These are phyloP conservation scores for Poeciliopsis presidionis DNA, from an alignment of 2,797 vertebrate genomes.

Conservation along the genomic window DNA sequence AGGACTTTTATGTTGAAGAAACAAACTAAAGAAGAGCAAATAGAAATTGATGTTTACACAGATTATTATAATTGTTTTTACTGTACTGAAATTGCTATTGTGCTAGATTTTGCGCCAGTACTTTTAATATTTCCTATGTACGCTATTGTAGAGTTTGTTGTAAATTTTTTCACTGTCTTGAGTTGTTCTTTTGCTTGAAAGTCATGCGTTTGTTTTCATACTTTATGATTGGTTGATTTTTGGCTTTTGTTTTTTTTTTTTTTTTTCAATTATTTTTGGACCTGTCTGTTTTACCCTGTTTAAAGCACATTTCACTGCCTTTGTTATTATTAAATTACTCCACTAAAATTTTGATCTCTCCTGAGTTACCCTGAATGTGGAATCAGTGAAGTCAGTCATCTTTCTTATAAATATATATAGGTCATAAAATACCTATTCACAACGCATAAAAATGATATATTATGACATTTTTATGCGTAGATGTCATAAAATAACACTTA, in stretches of 20 bases:
- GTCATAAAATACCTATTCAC: background rate
- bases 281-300: background rate
- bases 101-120: background rate
- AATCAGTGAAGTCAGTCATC: background rate
- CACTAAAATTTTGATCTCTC: background rate
- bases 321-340: background rate
- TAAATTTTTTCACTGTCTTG: background rate
- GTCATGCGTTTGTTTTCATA: background rate
- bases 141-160: background rate
- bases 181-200: background rate
- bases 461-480: too few species aligned
- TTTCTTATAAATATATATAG: background rate
- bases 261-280: background rate
- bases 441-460: too few species aligned
- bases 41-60: background rate
- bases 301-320: background rate
- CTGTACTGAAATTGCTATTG: background rate
- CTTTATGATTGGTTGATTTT: background rate
- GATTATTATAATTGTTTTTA: background rate
- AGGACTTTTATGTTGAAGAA: too few species aligned
- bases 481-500: background rate
- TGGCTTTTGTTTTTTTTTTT: background rate
- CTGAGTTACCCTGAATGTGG: too few species aligned
- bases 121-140: background rate
- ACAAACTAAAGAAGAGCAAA: too few species aligned